Conservation (phyloP, 2,888 invertebrate genomes). For the Hanleya hanleyi region DNA sequence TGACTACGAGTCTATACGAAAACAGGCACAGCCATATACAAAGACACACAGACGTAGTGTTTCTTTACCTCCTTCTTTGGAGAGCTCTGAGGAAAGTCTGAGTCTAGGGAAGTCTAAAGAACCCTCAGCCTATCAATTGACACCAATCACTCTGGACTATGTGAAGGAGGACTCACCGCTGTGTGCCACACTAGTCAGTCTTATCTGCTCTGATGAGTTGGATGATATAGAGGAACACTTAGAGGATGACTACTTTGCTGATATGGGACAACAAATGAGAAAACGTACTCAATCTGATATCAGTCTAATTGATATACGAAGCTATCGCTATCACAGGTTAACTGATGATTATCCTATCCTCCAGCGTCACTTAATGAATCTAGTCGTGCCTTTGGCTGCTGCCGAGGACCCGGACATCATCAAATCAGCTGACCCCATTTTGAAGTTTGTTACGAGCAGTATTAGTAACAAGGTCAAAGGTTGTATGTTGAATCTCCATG, state of each 20-base stretch:
- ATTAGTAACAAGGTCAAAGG: slow-evolving; percentile 59
- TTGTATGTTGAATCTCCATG: slow-evolving; percentile 61
- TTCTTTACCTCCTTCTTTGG: slow-evolving; percentile 23
- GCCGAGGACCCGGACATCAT: slow-evolving; percentile 60
- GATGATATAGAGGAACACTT: slow-evolving; percentile 59
- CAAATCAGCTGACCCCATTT: slow-evolving; percentile 55
- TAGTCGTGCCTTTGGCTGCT: slow-evolving; percentile 61
- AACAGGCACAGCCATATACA: not conserved
- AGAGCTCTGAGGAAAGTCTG: slow-evolving; percentile 18
- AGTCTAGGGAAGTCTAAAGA: slow-evolving; percentile 5
- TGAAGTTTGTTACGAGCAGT: slow-evolving; percentile 62
- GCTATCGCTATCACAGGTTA: slow-evolving; percentile 65
- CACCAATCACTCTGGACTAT: slow-evolving; percentile 64
- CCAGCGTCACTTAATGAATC: slow-evolving; percentile 59
- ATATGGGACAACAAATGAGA: slow-evolving; percentile 8
- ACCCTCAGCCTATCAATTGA: slow-evolving; percentile 48
- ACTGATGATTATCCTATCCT: slow-evolving; percentile 60
- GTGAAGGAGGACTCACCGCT: slow-evolving; percentile 61
- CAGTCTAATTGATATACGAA: slow-evolving; percentile 62
- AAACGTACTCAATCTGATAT: slow-evolving; percentile 51
- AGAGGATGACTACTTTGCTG: slow-evolving; percentile 53
- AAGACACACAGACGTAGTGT: slow-evolving; percentile 25
- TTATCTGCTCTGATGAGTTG: slow-evolving; percentile 64
- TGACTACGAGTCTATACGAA: slow-evolving; percentile 42
- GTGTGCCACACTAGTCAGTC: slow-evolving; percentile 66